phyloP scores from a whole-genome alignment of 1,140 invertebrate genomes.

The Epicauta chinensis region DNA sequence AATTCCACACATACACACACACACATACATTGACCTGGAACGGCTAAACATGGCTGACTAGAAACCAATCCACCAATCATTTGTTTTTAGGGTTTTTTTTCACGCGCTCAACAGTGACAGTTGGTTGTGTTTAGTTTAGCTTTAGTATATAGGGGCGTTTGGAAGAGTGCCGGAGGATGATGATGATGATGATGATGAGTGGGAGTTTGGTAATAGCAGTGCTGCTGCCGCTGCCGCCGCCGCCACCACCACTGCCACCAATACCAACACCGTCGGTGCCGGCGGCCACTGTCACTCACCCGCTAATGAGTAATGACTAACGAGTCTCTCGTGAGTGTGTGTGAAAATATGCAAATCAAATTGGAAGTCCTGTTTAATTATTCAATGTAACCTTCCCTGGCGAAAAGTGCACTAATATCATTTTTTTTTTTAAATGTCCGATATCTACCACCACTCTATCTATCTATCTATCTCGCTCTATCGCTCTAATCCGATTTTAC shows the following conservation, averaged over 20 bases:
- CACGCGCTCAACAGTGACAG: slow-evolving; percentile 32
- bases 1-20: too few relatives aligned
- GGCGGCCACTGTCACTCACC: slow-evolving; percentile 33
- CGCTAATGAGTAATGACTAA: slow-evolving; percentile 44
- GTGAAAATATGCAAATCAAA: slow-evolving; percentile 44
- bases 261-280: slow-evolving; percentile 10
- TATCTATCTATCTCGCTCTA: too few relatives aligned
- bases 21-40: too few relatives aligned
- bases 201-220: background rate
- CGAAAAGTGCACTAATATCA: slow-evolving; percentile 31
- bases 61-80: slow-evolving; percentile 42
- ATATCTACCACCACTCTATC: too few relatives aligned
- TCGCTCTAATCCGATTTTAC: too few relatives aligned
- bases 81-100: slow-evolving; percentile 41
- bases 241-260: slow-evolving; percentile 9
- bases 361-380: slow-evolving; percentile 42
- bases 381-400: slow-evolving; percentile 32
- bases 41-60: slow-evolving; percentile 37
- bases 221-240: slow-evolving; percentile 2
- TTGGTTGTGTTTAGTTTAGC: slow-evolving; percentile 22
- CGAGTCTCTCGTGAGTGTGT: slow-evolving; percentile 41
- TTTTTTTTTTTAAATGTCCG: slow-evolving; percentile 25
- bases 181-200: background rate
- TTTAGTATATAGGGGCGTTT: background rate
- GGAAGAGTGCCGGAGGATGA: slow-evolving; percentile 5